Evolutionary conservation across 2,113 vertebrate genomes (phyloP), one percentile per base, ranked within the genome.

Genomic region (Phylloscopus trochiloides): DNA sequence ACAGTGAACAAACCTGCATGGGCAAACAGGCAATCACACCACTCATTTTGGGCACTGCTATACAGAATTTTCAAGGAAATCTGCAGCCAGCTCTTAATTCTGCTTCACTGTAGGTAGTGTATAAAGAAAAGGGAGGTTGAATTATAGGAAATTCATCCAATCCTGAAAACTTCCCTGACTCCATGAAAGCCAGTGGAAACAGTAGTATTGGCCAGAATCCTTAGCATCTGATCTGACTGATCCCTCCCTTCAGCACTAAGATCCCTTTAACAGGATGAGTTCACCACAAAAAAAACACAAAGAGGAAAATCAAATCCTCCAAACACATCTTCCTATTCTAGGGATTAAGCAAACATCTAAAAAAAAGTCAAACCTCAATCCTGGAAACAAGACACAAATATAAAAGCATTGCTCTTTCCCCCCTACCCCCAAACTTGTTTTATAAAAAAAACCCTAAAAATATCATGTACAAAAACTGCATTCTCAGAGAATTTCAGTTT

Each of bases 401-500:
- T 48, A 75, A 78, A 85, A 9, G 18, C 24, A 59, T 26, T 65
- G 19, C 5, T 75, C 8, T 12, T 47, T 5, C 6, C 6, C 3
- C 4, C 4, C 6, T 10, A 12, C 0, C 4, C 10, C 18, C 21
- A 51, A 36, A 36, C 1, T 58, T 48, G 8, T 38, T 55, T 51
- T 40, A 32, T 28, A 59, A 45, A 81, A 63, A 7, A 38, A 26
- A 6, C 38, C 38, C 10, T 16, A 10, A 19, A 65, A 73, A 80
- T 17, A 31, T 36, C 21, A 52, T 0, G 3, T 24, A 31, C 22
- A 63, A 65, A 79, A 91, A 21, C 19, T 71, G 10, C 26, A 66
- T 31, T 47, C 13, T 73, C 45, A 59, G 32, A 81, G 45, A 74
- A 48, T 42, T 61, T 19, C 47, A 73, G 18, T 38, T 86, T 75